A percentile compares a stretch with the other conserved stretches of the same genome.
phyloP scores from a whole-genome alignment of 2,888 invertebrate genomes.

The Prenolepis imparis region DNA sequence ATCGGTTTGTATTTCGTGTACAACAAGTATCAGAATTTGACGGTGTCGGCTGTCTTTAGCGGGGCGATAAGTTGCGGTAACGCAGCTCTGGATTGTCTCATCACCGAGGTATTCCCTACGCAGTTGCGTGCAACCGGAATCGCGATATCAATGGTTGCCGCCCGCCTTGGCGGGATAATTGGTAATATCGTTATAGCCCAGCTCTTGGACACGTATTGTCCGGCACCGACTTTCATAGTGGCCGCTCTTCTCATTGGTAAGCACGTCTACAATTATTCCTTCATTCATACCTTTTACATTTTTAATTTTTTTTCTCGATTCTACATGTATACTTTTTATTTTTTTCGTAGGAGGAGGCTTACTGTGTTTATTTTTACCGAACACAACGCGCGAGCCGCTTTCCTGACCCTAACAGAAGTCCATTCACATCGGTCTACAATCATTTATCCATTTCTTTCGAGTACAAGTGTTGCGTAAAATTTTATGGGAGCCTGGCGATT shows the following conservation, averaged over 20 bases:
- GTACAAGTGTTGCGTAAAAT: slow-evolving; percentile 32
- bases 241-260: slow-evolving; percentile 92
- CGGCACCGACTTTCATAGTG: slow-evolving; percentile 96
- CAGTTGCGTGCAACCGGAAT: slow-evolving; percentile 96
- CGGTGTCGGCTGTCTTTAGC: slow-evolving; percentile 94
- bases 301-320: slow-evolving; percentile 4
- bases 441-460: slow-evolving; percentile 70
- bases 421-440: slow-evolving; percentile 74
- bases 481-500: background rate
- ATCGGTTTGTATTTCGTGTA: slow-evolving; percentile 94
- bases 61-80: slow-evolving; percentile 96
- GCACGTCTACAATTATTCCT: slow-evolving; percentile 40
- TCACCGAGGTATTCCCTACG: slow-evolving; percentile 97
- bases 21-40: slow-evolving; percentile 93
- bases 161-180: slow-evolving; percentile 95
- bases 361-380: slow-evolving; percentile 95
- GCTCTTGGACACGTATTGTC: slow-evolving; percentile 95
- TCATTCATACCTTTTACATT: background rate
- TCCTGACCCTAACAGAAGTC: slow-evolving; percentile 84
- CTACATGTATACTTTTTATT: slow-evolving; percentile 25
- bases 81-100: slow-evolving; percentile 96
- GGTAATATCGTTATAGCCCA: slow-evolving; percentile 96
- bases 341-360: slow-evolving; percentile 91
- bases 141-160: slow-evolving; percentile 96
- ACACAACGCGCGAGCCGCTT: slow-evolving; percentile 94